Base-by-base conservation (phyloP, 1,140 invertebrate species). In the Cheumatopsyche charites region DNA sequence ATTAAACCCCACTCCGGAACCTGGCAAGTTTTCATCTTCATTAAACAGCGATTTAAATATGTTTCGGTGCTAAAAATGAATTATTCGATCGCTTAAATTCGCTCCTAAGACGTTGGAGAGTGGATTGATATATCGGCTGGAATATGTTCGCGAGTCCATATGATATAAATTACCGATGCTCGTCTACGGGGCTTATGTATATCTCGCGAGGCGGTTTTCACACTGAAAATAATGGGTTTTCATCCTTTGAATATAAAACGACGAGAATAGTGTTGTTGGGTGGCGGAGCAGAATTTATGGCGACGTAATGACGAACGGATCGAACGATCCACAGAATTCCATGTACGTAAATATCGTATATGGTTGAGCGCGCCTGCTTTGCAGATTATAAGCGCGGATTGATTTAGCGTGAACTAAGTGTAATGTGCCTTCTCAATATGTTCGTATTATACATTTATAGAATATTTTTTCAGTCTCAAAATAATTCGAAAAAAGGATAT, bases 231-330 rank as follows among this genome's bases (percentile, higher is more conserved):
- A 68, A 68, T 68, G 66, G 66, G 47, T 68, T 68, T 68, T 68
- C 66, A 68, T 68, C 66, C 66, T 68, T 68, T 68, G 66, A 68
- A 68, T 68, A 68, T 68, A 68, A 68, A 68, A 68, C 66, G 66
- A 68, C 66, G 66, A 68, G 66, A 68, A 68, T 68, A 68, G 66
- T 68, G 66, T 68, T 68, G 66, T 68, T 68, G 66, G 66, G 47
- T 68, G 66, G 45, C 66, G 66, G 55, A 68, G 66, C 66, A 68
- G 47, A 68, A 68, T 68, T 68, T 68, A 68, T 68, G 45, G 66
- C 66, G 66, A 68, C 66, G 36, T 68, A 68, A 68, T 68, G 66
- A 68, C 66, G 66, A 68, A 55, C 66, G n/a, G 66, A 68, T 26
- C 25, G 62, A 25, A 21, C 9, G 26, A 42, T n/a, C 23, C 19